These are phyloP conservation scores for Vidua macroura DNA, from an alignment of 2,113 vertebrate genomes.

Conservation along the genomic window DNA sequence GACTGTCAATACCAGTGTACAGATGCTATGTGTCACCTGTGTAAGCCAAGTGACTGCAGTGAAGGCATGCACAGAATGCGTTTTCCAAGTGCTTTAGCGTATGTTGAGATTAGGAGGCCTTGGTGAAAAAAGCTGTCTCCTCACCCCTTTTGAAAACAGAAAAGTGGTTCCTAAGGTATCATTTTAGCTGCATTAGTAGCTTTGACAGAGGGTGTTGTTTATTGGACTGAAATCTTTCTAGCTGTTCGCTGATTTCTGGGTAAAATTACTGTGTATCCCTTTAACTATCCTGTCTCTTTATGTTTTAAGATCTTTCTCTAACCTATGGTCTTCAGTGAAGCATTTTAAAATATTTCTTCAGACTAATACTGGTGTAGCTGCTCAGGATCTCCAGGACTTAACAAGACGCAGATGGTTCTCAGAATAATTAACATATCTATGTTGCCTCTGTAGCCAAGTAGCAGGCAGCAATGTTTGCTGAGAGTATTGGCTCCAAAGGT, in stretches of 20 bases:
- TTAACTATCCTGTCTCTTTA: not conserved
- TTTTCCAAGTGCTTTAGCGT: not conserved
- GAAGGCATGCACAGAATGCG: rapidly evolving
- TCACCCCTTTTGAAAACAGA: not conserved
- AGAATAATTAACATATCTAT: not conserved
- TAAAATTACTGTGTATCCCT: not conserved
- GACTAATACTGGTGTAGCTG: not conserved
- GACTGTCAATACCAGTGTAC: not conserved
- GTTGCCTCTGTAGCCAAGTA: not conserved
- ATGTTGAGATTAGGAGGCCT: not conserved
- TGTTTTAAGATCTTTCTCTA: not conserved
- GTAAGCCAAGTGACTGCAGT: not conserved
- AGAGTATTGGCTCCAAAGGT: not conserved
- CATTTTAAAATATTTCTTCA: not conserved
- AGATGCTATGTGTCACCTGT: not conserved
- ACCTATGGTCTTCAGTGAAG: not conserved
- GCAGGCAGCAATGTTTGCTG: not conserved
- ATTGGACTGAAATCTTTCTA: not conserved
- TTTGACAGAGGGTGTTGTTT: not conserved
- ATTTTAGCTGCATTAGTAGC: not conserved
- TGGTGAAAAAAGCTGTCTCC: not conserved
- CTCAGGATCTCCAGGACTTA: not conserved
- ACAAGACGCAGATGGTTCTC: not conserved
- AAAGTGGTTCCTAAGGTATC: not conserved
- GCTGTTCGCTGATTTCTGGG: not conserved